phyloP scores from a whole-genome alignment of 2,797 vertebrate genomes.

The Gymnoscopelus braueri region DNA sequence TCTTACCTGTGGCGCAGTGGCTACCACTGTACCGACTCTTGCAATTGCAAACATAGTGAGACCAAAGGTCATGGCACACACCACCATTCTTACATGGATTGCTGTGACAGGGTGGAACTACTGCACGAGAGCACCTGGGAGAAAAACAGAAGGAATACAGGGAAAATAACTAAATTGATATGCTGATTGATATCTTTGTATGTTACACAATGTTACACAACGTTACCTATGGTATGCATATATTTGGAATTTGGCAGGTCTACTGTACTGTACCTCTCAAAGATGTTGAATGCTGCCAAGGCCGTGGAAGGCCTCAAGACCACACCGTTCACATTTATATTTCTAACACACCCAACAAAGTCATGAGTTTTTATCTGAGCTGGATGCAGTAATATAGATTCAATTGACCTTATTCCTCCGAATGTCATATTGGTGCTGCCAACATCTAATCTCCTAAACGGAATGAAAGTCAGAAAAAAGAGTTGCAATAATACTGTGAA shows the following conservation, averaged over 20 bases:
- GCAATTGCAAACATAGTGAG: slow-evolving; percentile 78
- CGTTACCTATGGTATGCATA: neutral
- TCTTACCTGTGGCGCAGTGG: slow-evolving; percentile 74
- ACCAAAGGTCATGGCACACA: slow-evolving; percentile 80
- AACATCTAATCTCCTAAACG: slow-evolving; percentile 78
- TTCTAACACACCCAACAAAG: slow-evolving; percentile 83
- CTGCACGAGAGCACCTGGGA: slow-evolving; percentile 72
- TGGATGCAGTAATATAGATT: slow-evolving; percentile 67
- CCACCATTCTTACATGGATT: slow-evolving; percentile 76
- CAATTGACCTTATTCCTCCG: slow-evolving; percentile 76
- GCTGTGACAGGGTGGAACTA: slow-evolving; percentile 61
- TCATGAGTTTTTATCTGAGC: slow-evolving; percentile 76
- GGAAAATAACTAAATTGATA: neutral
- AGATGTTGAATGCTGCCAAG: slow-evolving; percentile 69
- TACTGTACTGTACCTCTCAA: slow-evolving; percentile 62
- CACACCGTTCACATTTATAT: slow-evolving; percentile 77
- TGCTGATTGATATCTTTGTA: no score
- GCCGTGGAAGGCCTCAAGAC: slow-evolving; percentile 67
- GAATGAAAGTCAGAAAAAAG: slow-evolving; percentile 4
- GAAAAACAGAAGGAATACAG: neutral
- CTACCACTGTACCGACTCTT: slow-evolving; percentile 72
- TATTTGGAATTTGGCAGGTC: slow-evolving; percentile 16
- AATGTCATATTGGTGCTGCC: slow-evolving; percentile 75
- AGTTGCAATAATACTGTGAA: neutral
- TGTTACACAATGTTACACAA: no score